phyloP scores from a whole-genome alignment of 2,888 invertebrate species.

The Heliconius sara region DNA sequence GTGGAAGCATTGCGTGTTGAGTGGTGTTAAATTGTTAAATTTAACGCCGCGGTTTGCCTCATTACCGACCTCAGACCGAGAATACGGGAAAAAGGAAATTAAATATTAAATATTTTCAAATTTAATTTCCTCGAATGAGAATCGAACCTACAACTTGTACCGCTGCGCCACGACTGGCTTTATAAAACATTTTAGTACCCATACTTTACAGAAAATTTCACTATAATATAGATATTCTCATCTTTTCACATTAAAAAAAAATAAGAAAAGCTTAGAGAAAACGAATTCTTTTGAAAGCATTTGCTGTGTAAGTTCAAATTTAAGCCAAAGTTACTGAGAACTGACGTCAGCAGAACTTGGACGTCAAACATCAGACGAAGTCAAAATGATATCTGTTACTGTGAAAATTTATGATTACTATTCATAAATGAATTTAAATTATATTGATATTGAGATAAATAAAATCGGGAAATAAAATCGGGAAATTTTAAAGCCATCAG shows the following conservation, averaged over 20 bases:
- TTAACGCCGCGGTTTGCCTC: not conserved
- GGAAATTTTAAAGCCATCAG: too few species aligned
- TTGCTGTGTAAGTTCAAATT: conserved; percentile 22
- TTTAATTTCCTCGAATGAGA: not conserved
- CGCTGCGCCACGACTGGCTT: too few species aligned
- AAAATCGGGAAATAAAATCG: too few species aligned
- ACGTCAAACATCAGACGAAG: not conserved
- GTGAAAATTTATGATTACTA: not conserved
- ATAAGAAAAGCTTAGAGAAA: not conserved
- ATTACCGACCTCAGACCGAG: not conserved
- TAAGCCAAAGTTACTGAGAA: conserved; percentile 1
- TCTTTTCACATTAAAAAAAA: not conserved
- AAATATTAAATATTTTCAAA: too few species aligned
- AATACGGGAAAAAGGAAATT: not conserved
- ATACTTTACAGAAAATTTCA: not conserved
- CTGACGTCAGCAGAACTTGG: conserved; percentile 10
- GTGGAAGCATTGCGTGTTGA: too few species aligned
- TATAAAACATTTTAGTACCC: too few species aligned
- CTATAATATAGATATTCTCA: not conserved
- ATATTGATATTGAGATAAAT: not conserved
- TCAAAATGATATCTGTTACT: not conserved
- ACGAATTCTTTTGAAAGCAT: conserved; percentile 7
- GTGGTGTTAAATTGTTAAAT: too few species aligned
- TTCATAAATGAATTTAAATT: not conserved
- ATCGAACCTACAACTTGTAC: too few species aligned